Evolutionary conservation across 2,113 vertebrate genomes (phyloP), one percentile per base, ranked within the genome.

Genomic region (Cariama cristata): DNA sequence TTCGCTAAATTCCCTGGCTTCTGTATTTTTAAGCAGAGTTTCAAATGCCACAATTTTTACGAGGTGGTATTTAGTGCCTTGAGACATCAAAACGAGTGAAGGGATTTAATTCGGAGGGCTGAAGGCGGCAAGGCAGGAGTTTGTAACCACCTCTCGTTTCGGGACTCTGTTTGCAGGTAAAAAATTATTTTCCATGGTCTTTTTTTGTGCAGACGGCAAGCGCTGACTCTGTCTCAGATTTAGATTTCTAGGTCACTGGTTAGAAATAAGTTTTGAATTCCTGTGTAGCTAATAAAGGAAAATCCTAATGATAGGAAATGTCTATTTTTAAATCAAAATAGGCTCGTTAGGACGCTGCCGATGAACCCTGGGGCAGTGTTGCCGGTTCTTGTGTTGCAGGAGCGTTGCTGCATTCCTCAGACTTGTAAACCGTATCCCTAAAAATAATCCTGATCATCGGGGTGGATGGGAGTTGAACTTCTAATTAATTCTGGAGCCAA

Each of bases 41-140:
- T 60, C 24, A 13, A 18, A 10, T 2, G 8, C 38, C 17, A 2
- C 12, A 0, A 2, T 14, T 44, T 71, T 38, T 63, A 11, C 0
- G 27, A 47, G 72, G 45, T 35, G 52, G 11, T 19, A 8, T 55
- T 60, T 35, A 35, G 59, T 2, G 30, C 45, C 44, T 53, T 6
- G 3, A 60, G 72, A 59, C 33, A 19, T 7, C 22, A 8, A 18
- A 58, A 23, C 4, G 6, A 30, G 7, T 2, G 42, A 6, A 16
- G 14, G 56, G 6, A 0, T 76, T 71, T 27, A 27, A 53, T 32
- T 11, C 3, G 3, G 58, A 40, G 63, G 10, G 49, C 60, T 27
- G 69, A 35, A 50, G 52, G 75, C 33, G 7, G n/a, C 15, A 15
- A 20, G 79, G 59, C 32, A 12, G 33, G 56, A 28, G 49, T n/a